Conservation (phyloP, 2,797 vertebrate genomes). For the Denticeps clupeoides region DNA sequence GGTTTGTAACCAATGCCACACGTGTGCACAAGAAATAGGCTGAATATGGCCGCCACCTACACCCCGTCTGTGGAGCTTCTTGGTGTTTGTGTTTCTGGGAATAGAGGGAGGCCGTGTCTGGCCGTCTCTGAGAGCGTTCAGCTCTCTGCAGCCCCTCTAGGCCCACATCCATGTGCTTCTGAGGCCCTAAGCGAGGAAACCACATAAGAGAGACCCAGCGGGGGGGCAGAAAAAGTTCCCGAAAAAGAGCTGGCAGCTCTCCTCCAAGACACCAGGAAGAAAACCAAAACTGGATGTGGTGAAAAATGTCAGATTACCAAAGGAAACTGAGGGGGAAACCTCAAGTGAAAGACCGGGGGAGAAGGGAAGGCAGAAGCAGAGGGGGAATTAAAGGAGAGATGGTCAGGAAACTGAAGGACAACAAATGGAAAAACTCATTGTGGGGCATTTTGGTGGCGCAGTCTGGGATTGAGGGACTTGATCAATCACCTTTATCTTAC, state of each 20-base stretch:
- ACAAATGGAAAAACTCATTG: no score
- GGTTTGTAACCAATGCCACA: no score
- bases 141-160: slow-evolving; percentile 32
- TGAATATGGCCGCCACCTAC: no score
- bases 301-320: slow-evolving; percentile 69
- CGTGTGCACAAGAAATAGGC: no score
- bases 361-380: no score
- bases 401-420: no score
- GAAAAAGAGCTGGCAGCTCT: slow-evolving; percentile 51
- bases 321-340: slow-evolving; percentile 52
- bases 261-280: slow-evolving; percentile 55
- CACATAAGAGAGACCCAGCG: slow-evolving; percentile 56
- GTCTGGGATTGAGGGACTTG: no score
- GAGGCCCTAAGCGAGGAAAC: slow-evolving; percentile 55
- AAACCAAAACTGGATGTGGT: slow-evolving; percentile 73
- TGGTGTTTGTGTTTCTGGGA: slow-evolving; percentile 25
- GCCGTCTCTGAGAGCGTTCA: no score
- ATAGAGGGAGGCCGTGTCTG: slow-evolving; percentile 30
- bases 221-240: slow-evolving; percentile 58
- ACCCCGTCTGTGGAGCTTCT: slow-evolving; percentile 17
- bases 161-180: slow-evolving; percentile 54
- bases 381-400: no score
- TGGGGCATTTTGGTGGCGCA: no score
- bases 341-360: slow-evolving; percentile 53
- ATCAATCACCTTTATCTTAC: no score